Percentiles rank a stretch among this genome's conserved stretches.
Evolutionary conservation across 2,797 vertebrate genomes (phyloP).

Genomic region (Aldrovandia affinis): DNA sequence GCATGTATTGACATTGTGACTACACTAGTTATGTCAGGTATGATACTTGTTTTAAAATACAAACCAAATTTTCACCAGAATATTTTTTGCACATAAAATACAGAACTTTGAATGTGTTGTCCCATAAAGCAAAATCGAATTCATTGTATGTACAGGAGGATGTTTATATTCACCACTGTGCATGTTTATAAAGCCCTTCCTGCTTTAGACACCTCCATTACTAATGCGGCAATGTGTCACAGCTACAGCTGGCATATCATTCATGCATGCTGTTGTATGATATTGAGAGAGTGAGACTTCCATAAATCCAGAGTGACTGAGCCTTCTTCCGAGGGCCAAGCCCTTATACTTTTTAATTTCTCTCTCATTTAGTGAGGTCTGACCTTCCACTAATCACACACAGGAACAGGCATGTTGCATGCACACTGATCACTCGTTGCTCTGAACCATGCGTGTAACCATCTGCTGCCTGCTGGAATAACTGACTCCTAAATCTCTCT

Average conservation of each 20-base stretch:
- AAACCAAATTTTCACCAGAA: not conserved
- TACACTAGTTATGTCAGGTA: not conserved
- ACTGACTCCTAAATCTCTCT: not conserved
- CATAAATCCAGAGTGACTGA: not conserved
- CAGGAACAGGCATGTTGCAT: not conserved
- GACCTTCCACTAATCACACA: not conserved
- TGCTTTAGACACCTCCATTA: not conserved
- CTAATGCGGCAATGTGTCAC: not conserved
- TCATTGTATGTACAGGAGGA: not conserved
- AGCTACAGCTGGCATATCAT: not conserved
- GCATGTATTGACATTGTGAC: not conserved
- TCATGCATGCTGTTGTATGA: not conserved
- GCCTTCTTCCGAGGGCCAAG: not conserved
- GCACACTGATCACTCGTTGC: not conserved
- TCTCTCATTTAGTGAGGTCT: not conserved
- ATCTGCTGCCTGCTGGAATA: not conserved
- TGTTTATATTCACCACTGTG: not conserved
- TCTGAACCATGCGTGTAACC: not conserved
- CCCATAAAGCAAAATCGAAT: not conserved
- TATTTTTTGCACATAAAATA: not conserved
- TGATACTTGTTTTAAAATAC: not conserved
- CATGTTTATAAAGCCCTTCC: not conserved
- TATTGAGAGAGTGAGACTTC: not conserved
- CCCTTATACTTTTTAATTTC: not conserved
- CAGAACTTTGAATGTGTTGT: not conserved